phyloP scores from a whole-genome alignment of 1,140 invertebrate genomes.

The Bathynomus jamesi region DNA sequence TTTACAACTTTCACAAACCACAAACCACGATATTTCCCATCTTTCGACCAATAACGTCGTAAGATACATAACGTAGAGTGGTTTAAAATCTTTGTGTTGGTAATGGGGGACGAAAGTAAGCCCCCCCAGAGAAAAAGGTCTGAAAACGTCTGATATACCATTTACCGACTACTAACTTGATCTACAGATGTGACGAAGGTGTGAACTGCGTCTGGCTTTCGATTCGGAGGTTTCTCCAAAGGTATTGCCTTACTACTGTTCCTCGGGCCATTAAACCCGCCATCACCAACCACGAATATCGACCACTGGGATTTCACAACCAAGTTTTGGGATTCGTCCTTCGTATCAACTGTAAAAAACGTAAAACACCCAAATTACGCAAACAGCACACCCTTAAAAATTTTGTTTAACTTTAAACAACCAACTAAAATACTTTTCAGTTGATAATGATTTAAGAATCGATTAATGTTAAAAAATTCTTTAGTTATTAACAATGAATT shows the following conservation, averaged over 20 bases:
- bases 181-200: constrained; percentile 67
- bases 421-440: no score
- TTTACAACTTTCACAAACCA: not conserved
- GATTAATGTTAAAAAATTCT: no score
- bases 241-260: constrained; percentile 57
- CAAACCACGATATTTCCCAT: not conserved
- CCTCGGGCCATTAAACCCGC: constrained; percentile 77
- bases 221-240: constrained; percentile 56
- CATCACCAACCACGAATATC: constrained; percentile 72
- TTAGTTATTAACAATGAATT: no score
- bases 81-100: not conserved
- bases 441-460: no score
- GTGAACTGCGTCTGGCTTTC: constrained; percentile 65
- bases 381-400: no score
- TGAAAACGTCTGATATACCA: not conserved
- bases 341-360: constrained; percentile 61
- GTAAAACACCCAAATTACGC: no score
- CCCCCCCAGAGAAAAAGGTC: not conserved
- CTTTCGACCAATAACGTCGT: not conserved
- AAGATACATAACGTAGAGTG: not conserved
- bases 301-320: constrained; percentile 54
- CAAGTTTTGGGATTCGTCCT: constrained; percentile 59
- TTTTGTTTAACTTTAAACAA: no score
- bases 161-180: constrained; percentile 54
- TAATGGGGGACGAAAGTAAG: not conserved